Base-by-base conservation (phyloP, 2,797 vertebrate species). In the Sylvia borin region DNA sequence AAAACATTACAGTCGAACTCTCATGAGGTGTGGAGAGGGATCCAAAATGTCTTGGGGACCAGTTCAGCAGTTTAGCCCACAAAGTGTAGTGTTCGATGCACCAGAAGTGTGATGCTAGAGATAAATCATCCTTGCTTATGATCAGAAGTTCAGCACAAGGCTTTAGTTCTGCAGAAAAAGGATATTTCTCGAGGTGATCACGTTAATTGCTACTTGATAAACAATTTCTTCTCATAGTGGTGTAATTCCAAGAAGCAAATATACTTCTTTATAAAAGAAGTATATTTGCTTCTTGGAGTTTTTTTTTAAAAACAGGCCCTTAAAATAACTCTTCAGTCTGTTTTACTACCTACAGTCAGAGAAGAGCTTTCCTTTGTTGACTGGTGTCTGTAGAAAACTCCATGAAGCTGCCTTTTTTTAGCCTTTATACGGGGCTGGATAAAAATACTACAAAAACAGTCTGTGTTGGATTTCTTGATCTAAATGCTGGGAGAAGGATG, bases 211-310 rank as follows among this genome's bases (percentile, higher is more conserved):
- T 77, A 16, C 70, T 85, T 97, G 88, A 94, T 95, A 86, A 88
- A 86, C 40, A 90, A 78, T 83, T 91, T 90, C 40, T 91, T 77
- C 58, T n/a, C n/a, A 7, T 53, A 40, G 57, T 92, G 87, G 84
- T 74, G 50, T 92, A 87, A 96, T 96, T 85, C 92, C 74, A 62
- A 96, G 94, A 89, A 95, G 80, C 51, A 75, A 81, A 83, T 81
- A 70, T 11, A 81, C 27, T 96, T 96, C 42, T 53, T 31, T 53
- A 43, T 53, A 31, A 53, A 53, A 31, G 29, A 53, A 53, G 29
- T 53, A 11, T 53, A 53, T 53, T 53, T 53, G 11, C 29, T 19
- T 31, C 51, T 29, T 53, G 51, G 48, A 17, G 11, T 18, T 53
- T 31, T 53, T 53, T 53, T 19, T 18, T 7, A 19, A 60, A 90